Evolutionary conservation across 1,140 invertebrate species (phyloP).

Genomic region (Holotrichia oblita): DNA sequence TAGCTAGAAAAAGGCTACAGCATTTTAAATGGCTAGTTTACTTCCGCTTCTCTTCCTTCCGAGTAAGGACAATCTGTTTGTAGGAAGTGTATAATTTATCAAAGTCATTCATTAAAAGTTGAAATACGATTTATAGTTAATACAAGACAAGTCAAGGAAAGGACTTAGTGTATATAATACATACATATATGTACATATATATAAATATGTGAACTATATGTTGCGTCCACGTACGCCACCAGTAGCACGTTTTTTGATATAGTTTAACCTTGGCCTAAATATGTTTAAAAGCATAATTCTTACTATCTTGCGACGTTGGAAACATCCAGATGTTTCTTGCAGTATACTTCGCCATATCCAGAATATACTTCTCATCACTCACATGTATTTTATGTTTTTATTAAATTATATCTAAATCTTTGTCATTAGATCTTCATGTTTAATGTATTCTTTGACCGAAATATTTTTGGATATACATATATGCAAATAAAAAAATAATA

Average conservation of each 20-base stretch:
- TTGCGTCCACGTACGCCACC: background rate
- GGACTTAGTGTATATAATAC: background rate
- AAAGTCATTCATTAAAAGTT: background rate
- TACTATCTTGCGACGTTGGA: background rate
- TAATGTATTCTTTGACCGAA: too few relatives aligned
- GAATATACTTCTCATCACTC: too few relatives aligned
- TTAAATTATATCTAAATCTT: too few relatives aligned
- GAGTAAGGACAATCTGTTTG: conserved; percentile 32
- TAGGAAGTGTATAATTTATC: background rate
- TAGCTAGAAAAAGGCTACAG: too few relatives aligned
- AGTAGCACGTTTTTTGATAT: background rate
- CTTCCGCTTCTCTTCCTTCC: conserved; percentile 38
- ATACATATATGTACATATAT: background rate
- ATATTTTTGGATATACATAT: too few relatives aligned
- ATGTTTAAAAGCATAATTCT: background rate
- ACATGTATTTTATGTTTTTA: too few relatives aligned
- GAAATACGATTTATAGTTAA: background rate
- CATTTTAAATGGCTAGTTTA: background rate
- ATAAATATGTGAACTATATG: background rate
- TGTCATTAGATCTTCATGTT: too few relatives aligned
- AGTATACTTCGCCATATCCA: too few relatives aligned
- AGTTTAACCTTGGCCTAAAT: conserved; percentile 15
- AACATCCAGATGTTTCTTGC: background rate
- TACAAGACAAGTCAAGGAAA: background rate
- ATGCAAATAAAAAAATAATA: too few relatives aligned